Percentiles rank a stretch among this genome's conserved stretches.
phyloP scores from a whole-genome alignment of 2,113 vertebrate species.

The Sander vitreus region DNA sequence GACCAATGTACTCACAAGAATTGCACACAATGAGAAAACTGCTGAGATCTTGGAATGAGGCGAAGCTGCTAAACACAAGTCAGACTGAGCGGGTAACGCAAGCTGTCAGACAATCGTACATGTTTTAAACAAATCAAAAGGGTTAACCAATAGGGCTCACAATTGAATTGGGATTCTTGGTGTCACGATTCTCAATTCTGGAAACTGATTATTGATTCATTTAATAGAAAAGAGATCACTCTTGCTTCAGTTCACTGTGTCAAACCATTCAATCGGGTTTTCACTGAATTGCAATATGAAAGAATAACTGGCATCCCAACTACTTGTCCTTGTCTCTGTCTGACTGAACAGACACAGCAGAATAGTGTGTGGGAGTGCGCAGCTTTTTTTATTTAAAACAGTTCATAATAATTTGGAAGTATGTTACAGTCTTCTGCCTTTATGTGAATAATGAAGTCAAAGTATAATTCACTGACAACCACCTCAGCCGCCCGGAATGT shows the following conservation, averaged over 20 bases:
- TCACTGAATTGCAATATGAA: neutral
- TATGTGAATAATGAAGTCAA: neutral
- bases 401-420: neutral
- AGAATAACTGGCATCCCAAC: neutral
- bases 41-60: neutral
- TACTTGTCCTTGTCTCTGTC: neutral
- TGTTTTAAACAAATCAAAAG: neutral
- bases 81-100: neutral
- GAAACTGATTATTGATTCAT: neutral
- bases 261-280: neutral
- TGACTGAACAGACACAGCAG: neutral
- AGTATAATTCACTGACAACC: neutral
- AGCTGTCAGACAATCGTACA: neutral
- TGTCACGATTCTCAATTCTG: neutral
- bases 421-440: neutral
- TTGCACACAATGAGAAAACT: neutral
- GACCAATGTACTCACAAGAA: neutral
- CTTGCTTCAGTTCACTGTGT: neutral
- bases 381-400: neutral
- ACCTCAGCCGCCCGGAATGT: neutral
- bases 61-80: neutral
- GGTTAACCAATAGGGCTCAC: neutral
- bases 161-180: neutral
- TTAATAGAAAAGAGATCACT: neutral
- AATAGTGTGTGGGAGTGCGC: neutral